These are phyloP conservation scores for Cephonodes hylas DNA, from an alignment of 2,888 invertebrate genomes.

Conservation along the genomic window DNA sequence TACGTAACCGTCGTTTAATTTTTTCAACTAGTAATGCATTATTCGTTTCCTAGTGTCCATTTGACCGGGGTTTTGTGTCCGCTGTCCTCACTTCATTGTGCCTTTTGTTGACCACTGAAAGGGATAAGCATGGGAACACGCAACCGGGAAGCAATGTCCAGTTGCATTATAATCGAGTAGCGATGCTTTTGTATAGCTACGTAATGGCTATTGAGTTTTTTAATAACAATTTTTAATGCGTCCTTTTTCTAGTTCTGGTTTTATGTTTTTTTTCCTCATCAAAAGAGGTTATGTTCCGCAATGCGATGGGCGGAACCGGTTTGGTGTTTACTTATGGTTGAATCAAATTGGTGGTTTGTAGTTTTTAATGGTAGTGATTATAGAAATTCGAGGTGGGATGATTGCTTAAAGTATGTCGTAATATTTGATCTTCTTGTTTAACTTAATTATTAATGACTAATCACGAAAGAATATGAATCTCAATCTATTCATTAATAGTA, in stretches of 20 bases:
- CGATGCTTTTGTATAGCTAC: conserved; percentile 5
- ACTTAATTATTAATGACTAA: no score
- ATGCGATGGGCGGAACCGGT: background rate
- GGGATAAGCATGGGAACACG: conserved; percentile 60
- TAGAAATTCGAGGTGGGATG: background rate
- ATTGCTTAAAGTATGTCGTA: background rate
- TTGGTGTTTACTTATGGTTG: background rate
- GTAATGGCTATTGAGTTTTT: background rate
- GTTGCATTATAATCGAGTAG: conserved; percentile 56
- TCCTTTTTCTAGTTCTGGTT: background rate
- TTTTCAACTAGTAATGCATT: conserved; percentile 64
- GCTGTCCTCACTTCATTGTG: conserved; percentile 79
- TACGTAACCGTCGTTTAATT: conserved; percentile 26
- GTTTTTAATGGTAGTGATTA: background rate
- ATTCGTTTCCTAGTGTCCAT: conserved; percentile 77
- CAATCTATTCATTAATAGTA: background rate
- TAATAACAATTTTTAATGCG: background rate
- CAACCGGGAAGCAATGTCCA: conserved; percentile 71
- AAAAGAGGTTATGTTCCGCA: background rate
- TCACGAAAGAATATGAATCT: background rate
- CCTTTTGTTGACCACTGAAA: conserved; percentile 69
- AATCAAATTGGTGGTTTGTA: no score
- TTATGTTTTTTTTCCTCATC: background rate
- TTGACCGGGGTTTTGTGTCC: conserved; percentile 69
- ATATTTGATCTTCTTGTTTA: background rate